phyloP scores from a whole-genome alignment of 2,113 vertebrate genomes.

The Gymnogyps californianus region DNA sequence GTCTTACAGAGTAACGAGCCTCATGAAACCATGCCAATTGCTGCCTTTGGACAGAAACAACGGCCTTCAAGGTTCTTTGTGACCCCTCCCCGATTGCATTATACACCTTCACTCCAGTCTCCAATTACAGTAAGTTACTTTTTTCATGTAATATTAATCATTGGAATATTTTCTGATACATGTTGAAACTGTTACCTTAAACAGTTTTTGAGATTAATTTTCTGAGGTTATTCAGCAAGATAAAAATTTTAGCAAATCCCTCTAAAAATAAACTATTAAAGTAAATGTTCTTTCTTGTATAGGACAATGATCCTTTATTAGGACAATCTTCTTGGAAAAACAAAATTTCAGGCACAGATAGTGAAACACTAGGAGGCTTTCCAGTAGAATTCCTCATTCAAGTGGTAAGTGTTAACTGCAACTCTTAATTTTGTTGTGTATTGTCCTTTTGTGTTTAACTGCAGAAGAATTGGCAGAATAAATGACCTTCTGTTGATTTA shows the following conservation, averaged over 20 bases:
- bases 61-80: conserved; percentile 88
- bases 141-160: neutral
- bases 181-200: neutral
- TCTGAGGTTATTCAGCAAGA: neutral
- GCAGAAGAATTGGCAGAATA: too few relatives aligned
- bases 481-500: neutral
- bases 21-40: conserved; percentile 97
- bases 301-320: conserved; percentile 93
- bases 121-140: conserved; percentile 81
- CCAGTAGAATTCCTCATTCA: conserved; percentile 97
- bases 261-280: neutral
- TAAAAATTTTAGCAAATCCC: neutral
- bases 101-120: conserved; percentile 84
- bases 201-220: neutral
- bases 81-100: conserved; percentile 88
- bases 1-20: conserved; percentile 90
- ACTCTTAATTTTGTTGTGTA: neutral
- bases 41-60: conserved; percentile 96
- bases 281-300: conserved; percentile 15
- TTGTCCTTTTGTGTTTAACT: neutral
- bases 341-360: conserved; percentile 88
- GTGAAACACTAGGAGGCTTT: conserved; percentile 94
- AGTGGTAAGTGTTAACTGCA: conserved; percentile 83
- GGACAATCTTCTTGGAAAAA: conserved; percentile 92
- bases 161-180: neutral